Evolutionary conservation across 2,888 invertebrate species (phyloP).

Genomic region (Drosophila cognata): DNA sequence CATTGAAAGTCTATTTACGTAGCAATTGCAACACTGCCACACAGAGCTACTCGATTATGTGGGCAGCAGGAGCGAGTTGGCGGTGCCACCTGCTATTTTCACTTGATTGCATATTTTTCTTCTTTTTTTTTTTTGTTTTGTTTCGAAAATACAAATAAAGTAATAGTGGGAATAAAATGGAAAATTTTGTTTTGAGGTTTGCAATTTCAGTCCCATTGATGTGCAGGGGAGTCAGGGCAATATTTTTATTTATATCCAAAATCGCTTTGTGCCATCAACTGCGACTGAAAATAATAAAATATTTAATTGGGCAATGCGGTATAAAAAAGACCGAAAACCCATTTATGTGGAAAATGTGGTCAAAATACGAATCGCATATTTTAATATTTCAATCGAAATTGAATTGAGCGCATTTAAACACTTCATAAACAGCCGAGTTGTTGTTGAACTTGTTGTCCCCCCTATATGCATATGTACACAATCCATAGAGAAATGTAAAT

Average conservation of each 20-base stretch:
- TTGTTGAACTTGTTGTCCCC: constrained; percentile 21
- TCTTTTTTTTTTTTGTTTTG: constrained; percentile 9
- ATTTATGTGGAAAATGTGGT: constrained; percentile 64
- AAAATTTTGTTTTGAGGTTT: constrained; percentile 56
- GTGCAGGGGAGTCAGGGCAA: constrained; percentile 6
- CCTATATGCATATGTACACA: neutral
- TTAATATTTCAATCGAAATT: constrained; percentile 27
- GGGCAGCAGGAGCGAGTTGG: neutral
- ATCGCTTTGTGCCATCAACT: constrained; percentile 9
- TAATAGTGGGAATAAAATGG: neutral
- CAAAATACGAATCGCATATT: constrained; percentile 52
- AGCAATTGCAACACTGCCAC: constrained; percentile 64
- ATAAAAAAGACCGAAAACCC: constrained; percentile 9
- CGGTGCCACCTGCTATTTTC: constrained; percentile 25
- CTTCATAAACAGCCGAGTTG: constrained; percentile 16
- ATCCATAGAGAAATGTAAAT: neutral
- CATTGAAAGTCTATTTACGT: constrained; percentile 81
- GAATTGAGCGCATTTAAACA: constrained; percentile 22
- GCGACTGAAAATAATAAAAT: constrained; percentile 6
- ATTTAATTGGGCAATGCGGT: constrained; percentile 10
- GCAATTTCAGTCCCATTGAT: constrained; percentile 45
- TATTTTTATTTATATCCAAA: constrained; percentile 7
- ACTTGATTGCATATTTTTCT: constrained; percentile 37
- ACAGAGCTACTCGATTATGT: neutral
- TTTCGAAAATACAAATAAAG: constrained; percentile 15